Conservation (phyloP, 2,888 invertebrate genomes). For the Drosophila dives region DNA sequence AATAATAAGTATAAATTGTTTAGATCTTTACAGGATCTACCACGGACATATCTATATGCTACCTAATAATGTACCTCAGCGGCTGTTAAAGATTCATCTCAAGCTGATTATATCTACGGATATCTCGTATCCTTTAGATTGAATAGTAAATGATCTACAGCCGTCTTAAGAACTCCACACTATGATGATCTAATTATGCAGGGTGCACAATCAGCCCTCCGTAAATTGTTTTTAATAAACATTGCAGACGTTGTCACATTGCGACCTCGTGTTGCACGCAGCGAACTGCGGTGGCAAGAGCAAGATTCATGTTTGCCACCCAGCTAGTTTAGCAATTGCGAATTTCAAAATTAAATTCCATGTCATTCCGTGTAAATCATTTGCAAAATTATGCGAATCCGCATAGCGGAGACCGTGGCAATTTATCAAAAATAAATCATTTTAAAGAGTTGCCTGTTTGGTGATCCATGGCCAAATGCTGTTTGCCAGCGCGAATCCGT, state of each 20-base stretch:
- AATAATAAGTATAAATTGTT: not conserved
- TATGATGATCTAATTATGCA: slow-evolving; percentile 66
- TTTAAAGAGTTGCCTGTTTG: slow-evolving; percentile 73
- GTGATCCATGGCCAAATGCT: slow-evolving; percentile 34
- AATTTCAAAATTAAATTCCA: slow-evolving; percentile 83
- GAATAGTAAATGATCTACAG: not conserved
- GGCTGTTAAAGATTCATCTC: not conserved
- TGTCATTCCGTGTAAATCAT: slow-evolving; percentile 83
- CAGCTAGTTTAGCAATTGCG: slow-evolving; percentile 79
- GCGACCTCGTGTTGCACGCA: slow-evolving; percentile 25
- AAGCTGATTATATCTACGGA: not conserved
- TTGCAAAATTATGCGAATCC: slow-evolving; percentile 68
- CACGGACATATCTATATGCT: not conserved
- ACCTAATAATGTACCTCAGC: not conserved
- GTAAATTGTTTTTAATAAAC: slow-evolving; percentile 20
- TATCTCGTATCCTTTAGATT: not conserved
- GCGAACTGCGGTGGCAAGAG: not conserved
- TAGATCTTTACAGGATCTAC: not conserved
- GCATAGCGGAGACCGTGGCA: slow-evolving; percentile 58
- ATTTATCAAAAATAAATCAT: slow-evolving; percentile 85
- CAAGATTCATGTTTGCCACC: slow-evolving; percentile 80
- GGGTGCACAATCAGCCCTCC: slow-evolving; percentile 34
- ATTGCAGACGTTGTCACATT: slow-evolving; percentile 43
- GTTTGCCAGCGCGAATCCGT: slow-evolving; percentile 8
- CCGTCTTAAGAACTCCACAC: slow-evolving; percentile 8